Conservation (phyloP, 2,888 invertebrate species). For the Thecocarcelia acutangulata region DNA sequence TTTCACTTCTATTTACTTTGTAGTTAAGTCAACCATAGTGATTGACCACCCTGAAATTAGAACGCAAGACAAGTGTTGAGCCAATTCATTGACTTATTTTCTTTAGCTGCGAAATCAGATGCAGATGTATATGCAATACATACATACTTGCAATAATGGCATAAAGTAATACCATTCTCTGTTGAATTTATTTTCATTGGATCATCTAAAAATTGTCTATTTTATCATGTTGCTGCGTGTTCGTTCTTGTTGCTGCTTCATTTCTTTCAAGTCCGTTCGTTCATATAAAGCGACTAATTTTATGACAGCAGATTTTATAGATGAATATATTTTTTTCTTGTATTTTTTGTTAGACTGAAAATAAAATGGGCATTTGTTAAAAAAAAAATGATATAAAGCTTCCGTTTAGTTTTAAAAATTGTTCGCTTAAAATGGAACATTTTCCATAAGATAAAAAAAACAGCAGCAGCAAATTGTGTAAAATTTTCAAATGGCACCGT, state of each 20-base stretch:
- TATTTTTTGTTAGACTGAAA: slow-evolving; percentile 8
- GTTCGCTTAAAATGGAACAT: slow-evolving; percentile 8
- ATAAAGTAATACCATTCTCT: no score
- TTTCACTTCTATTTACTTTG: no score
- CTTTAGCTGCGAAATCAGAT: no score
- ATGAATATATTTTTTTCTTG: not conserved
- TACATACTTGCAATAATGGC: no score
- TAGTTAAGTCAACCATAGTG: no score
- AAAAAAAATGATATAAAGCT: slow-evolving; percentile 44
- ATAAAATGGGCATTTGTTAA: slow-evolving; percentile 29
- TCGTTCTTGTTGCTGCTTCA: not conserved
- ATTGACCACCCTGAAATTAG: no score
- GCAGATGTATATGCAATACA: no score
- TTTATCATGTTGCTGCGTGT: not conserved
- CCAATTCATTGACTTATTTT: no score
- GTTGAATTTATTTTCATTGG: not conserved
- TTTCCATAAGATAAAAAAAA: not conserved
- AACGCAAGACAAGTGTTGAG: no score
- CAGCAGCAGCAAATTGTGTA: slow-evolving; percentile 25
- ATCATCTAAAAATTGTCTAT: slow-evolving; percentile 4
- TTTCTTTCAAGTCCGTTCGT: not conserved
- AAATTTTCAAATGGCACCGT: slow-evolving; percentile 15
- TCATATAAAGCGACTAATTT: slow-evolving; percentile 16
- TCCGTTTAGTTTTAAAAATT: slow-evolving; percentile 40
- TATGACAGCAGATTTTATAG: slow-evolving; percentile 32